phyloP scores from a whole-genome alignment of 2,797 vertebrate species.

The Acestrorhynchus altus region DNA sequence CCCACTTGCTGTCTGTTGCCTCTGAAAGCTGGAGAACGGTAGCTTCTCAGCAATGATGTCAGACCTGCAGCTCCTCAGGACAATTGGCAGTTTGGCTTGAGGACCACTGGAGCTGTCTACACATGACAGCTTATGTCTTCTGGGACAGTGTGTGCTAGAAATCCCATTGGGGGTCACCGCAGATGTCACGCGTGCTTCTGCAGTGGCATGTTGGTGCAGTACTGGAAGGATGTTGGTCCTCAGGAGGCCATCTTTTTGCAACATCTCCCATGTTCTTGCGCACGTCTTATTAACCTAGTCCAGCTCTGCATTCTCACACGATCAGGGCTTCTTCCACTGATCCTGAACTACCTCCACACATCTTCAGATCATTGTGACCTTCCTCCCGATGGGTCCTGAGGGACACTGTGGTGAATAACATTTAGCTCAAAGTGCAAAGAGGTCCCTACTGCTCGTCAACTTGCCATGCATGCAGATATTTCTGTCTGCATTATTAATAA shows the following conservation, averaged over 20 bases:
- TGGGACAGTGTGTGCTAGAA: background rate
- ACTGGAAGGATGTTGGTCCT: background rate
- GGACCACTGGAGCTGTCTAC: background rate
- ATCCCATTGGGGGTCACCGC: background rate
- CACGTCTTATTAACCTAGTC: background rate
- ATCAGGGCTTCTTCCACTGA: too few species aligned
- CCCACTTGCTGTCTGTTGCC: background rate
- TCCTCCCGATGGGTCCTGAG: too few species aligned
- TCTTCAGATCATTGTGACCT: too few species aligned
- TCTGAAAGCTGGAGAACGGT: background rate
- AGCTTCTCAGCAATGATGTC: background rate
- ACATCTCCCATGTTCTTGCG: background rate
- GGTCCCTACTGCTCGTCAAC: too few species aligned
- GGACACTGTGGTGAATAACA: too few species aligned
- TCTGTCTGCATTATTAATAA: too few species aligned
- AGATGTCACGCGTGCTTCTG: background rate
- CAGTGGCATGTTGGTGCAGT: background rate
- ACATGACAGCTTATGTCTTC: background rate
- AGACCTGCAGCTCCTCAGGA: background rate
- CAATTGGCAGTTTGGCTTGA: background rate
- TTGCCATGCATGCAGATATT: too few species aligned
- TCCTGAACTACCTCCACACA: too few species aligned
- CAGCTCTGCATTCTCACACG: too few species aligned
- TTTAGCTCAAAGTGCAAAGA: too few species aligned
- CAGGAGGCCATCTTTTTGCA: background rate